These are phyloP conservation scores for Eulemur albifrons DNA, from an alignment of 2,797 vertebrate species.

Conservation along the genomic window DNA sequence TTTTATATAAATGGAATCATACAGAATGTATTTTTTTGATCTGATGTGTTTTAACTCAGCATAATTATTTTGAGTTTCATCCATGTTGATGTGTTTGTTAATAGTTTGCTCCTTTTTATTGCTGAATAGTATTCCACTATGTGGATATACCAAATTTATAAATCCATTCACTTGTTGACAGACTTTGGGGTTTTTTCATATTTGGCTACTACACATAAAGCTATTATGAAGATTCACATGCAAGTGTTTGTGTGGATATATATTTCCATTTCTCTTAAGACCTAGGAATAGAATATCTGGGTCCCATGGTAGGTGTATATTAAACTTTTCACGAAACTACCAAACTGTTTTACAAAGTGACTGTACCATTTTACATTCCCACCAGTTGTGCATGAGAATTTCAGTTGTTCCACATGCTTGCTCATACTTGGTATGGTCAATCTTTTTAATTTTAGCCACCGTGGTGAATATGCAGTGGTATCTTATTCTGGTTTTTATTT, in stretches of 20 bases:
- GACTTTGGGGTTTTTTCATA: background rate
- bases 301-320: background rate
- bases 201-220: background rate
- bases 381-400: background rate
- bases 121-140: background rate
- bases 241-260: background rate
- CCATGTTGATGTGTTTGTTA: background rate
- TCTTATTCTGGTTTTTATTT: background rate
- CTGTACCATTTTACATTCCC: background rate
- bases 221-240: background rate
- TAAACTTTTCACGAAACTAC: background rate
- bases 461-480: background rate
- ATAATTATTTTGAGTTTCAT: background rate
- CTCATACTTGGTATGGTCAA: background rate
- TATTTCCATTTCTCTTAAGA: background rate
- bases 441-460: background rate
- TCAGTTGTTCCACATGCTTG: background rate
- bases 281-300: background rate
- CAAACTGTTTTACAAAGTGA: background rate
- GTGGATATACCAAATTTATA: background rate
- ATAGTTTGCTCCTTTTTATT: background rate
- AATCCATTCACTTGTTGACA: background rate
- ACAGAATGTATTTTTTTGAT: background rate
- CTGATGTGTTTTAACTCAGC: background rate
- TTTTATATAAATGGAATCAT: background rate